These are phyloP conservation scores for Noturus placidus DNA, from an alignment of 2,113 vertebrate species.

Conservation along the genomic window DNA sequence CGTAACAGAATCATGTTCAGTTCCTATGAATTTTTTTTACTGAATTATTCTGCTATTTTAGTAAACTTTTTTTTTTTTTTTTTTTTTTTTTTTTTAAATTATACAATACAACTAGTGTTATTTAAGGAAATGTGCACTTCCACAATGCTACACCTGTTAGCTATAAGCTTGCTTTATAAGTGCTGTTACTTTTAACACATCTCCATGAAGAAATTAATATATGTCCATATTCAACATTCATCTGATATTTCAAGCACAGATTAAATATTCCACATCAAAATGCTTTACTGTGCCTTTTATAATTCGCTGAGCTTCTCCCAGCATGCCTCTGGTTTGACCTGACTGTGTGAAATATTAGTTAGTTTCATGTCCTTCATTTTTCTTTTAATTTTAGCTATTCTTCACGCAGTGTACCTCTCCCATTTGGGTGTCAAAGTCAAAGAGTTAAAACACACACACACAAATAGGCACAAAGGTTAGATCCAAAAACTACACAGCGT, in stretches of 20 bases:
- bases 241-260: background rate
- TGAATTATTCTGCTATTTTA: background rate
- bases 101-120: background rate
- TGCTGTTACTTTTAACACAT: background rate
- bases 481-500: conserved; percentile 30
- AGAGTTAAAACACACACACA: background rate
- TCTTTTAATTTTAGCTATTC: background rate
- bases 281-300: background rate
- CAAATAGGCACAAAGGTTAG: conserved; percentile 4
- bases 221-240: background rate
- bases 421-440: conserved; percentile 34
- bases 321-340: conserved; percentile 14
- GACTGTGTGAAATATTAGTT: background rate
- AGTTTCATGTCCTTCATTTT: conserved; percentile 4
- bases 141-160: background rate
- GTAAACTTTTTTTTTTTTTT: background rate
- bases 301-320: background rate
- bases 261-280: background rate
- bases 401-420: background rate
- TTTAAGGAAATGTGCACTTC: background rate
- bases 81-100: too few relatives aligned
- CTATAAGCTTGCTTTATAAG: background rate
- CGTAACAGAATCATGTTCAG: background rate
- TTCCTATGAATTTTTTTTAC: background rate
- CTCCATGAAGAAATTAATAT: background rate